Conservation (phyloP, 2,888 invertebrate genomes). For the Dicyrtoma fusca region DNA sequence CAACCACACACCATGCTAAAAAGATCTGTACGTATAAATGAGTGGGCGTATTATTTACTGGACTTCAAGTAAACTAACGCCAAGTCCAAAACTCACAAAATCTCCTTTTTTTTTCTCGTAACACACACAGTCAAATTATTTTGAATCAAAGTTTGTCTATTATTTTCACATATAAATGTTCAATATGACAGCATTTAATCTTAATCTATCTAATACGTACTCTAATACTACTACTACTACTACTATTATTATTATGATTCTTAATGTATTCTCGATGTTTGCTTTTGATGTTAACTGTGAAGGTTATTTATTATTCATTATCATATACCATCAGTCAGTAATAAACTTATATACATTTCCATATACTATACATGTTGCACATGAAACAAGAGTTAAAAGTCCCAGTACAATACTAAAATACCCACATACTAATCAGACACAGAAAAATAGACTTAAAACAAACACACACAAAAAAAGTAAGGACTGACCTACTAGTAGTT, state of each 20-base stretch:
- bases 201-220: neutral
- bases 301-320: slow-evolving; percentile 1
- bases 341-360: neutral
- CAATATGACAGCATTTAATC: neutral
- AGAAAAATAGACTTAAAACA: too few relatives aligned
- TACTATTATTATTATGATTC: neutral
- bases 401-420: neutral
- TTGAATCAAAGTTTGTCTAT: neutral
- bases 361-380: slow-evolving; percentile 34
- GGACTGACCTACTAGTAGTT: neutral
- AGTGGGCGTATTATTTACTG: too few relatives aligned
- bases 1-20: too few relatives aligned
- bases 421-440: too few relatives aligned
- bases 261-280: slow-evolving; percentile 20
- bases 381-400: neutral
- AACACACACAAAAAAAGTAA: too few relatives aligned
- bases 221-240: too few relatives aligned
- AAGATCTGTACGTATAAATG: too few relatives aligned
- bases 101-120: slow-evolving; percentile 3
- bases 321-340: neutral
- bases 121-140: neutral
- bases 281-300: slow-evolving; percentile 36
- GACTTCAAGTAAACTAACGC: too few relatives aligned
- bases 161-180: neutral
- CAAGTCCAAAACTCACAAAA: too few relatives aligned